These are phyloP conservation scores for Orchesella cincta DNA, from an alignment of 1,140 invertebrate genomes.

Conservation along the genomic window DNA sequence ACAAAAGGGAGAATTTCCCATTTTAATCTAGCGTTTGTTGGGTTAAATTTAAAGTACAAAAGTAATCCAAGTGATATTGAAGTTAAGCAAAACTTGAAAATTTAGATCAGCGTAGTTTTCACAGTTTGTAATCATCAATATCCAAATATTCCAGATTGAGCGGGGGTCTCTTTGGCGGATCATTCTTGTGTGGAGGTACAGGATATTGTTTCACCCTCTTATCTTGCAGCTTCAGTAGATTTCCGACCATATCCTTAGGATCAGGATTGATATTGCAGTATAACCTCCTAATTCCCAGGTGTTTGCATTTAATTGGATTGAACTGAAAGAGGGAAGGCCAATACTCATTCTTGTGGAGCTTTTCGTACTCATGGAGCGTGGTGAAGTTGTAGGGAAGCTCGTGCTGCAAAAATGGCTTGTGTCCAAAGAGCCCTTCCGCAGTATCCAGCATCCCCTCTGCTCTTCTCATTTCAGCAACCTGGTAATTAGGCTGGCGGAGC, in stretches of 20 bases:
- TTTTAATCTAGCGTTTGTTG: no score
- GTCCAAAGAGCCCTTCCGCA: neutral
- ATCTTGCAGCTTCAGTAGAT: neutral
- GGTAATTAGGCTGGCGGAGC: neutral
- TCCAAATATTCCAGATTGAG: neutral
- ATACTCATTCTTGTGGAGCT: conserved; percentile 14
- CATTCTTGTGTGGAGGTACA: neutral
- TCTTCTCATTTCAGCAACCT: neutral
- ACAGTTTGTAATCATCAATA: neutral
- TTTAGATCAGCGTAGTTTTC: no score
- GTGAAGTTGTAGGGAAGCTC: neutral
- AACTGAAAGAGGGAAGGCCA: neutral
- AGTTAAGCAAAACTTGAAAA: no score
- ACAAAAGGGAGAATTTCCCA: no score
- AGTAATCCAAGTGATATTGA: no score
- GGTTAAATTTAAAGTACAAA: no score
- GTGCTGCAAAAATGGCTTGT: neutral
- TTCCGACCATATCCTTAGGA: conserved; percentile 8
- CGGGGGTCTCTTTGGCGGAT: neutral
- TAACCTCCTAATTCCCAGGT: neutral
- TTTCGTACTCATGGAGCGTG: neutral
- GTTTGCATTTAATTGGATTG: conserved; percentile 23
- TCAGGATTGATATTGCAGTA: neutral
- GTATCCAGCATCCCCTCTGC: neutral
- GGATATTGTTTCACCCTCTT: neutral